phyloP scores from a whole-genome alignment of 2,113 vertebrate species.

The Ophiodon elongatus region DNA sequence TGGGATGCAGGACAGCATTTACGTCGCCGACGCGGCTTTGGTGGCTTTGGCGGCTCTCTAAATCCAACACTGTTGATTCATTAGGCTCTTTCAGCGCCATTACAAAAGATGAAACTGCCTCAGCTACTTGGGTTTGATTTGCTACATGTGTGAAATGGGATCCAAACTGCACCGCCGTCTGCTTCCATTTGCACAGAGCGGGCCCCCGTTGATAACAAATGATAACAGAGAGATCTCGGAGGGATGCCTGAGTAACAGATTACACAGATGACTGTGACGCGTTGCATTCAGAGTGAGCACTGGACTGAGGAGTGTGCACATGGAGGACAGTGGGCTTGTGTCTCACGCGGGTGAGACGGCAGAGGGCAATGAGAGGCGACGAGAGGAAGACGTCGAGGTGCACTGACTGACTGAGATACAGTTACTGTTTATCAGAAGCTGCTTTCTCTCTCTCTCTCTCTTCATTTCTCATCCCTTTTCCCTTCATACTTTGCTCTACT shows the following conservation, averaged over 20 bases:
- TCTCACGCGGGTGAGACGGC: background rate
- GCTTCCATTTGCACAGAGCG: slow-evolving; percentile 58
- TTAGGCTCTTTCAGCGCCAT: slow-evolving; percentile 35
- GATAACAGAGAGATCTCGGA: slow-evolving; percentile 50
- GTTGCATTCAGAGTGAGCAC: slow-evolving; percentile 18
- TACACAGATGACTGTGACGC: slow-evolving; percentile 15
- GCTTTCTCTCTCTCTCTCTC: background rate
- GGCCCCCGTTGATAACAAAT: slow-evolving; percentile 42
- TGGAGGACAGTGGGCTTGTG: background rate
- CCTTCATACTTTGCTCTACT: slow-evolving; percentile 7
- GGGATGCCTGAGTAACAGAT: slow-evolving; percentile 40
- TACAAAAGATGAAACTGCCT: slow-evolving; percentile 21
- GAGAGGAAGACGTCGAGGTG: background rate
- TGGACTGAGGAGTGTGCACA: slow-evolving; percentile 15
- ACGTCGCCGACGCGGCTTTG: background rate
- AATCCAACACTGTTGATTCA: slow-evolving; percentile 40
- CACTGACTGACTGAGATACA: background rate
- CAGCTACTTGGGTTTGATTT: slow-evolving; percentile 52
- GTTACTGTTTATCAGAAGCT: background rate
- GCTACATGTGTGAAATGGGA: slow-evolving; percentile 56
- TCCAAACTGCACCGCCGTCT: slow-evolving; percentile 44
- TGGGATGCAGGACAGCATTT: slow-evolving; percentile 27
- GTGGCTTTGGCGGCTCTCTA: background rate
- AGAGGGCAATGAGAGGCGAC: background rate
- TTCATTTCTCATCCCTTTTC: background rate